Conservation (phyloP, 2,797 vertebrate species). For the Catamblyrhynchus diadema region DNA sequence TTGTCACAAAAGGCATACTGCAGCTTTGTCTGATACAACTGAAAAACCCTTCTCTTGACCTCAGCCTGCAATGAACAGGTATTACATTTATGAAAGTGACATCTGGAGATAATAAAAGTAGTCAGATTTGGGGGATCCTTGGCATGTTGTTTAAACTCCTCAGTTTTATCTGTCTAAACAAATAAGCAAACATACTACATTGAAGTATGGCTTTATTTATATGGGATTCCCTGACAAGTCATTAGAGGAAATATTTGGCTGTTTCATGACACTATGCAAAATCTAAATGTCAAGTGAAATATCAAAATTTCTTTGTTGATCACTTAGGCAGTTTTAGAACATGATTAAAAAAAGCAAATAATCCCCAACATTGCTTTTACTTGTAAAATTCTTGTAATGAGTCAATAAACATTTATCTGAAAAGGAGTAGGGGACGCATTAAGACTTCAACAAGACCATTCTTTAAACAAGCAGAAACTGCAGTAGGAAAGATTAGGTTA, state of each 20-base stretch:
- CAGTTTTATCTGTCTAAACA: background rate
- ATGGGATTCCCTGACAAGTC: background rate
- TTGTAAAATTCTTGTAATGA: conserved; percentile 32
- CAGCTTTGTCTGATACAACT: background rate
- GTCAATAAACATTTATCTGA: conserved; percentile 30
- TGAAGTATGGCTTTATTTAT: background rate
- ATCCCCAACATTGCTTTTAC: background rate
- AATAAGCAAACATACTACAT: background rate
- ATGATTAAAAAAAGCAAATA: background rate
- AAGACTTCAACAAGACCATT: background rate
- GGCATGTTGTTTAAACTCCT: background rate
- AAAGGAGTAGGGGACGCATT: background rate
- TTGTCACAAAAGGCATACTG: background rate
- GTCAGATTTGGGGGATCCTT: background rate
- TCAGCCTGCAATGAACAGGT: background rate
- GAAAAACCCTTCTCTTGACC: background rate
- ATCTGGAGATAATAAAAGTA: background rate
- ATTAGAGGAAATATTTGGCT: background rate
- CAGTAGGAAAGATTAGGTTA: background rate
- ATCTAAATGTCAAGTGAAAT: background rate
- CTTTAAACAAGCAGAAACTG: background rate
- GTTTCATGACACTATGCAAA: background rate
- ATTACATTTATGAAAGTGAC: background rate
- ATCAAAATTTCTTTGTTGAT: background rate
- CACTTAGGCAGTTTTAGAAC: background rate